Evolutionary conservation across 2,888 invertebrate species (phyloP), one percentile per base, ranked within the genome.

Genomic region (Calephelis perditalis): DNA sequence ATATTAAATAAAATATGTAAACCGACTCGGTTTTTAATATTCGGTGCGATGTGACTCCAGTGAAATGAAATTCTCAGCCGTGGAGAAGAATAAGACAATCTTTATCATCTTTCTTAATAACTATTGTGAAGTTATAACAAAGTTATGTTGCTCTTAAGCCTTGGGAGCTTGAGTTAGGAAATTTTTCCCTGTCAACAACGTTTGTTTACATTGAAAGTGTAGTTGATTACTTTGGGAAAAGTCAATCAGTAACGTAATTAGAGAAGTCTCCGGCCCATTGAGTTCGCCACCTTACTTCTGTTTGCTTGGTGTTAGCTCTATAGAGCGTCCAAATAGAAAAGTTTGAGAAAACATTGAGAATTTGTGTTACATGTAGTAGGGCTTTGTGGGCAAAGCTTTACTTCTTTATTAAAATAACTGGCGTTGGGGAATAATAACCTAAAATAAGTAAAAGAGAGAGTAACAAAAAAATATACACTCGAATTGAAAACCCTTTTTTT

Each of bases 191-290:
- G 78, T 81, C 80, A 84, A 84, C 80, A 87, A 79, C 79, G 78
- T 74, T 82, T 89, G 86, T 88, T 87, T 88, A 82, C 82, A 80
- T 73, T 79, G 86, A 81, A 85, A 87, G 82, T 79, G 77, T 82
- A 84, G 82, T 83, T 82, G 88, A 88, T 86, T 86, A 79, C 83
- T 85, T 84, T 76, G 72, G 74, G 71, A 67, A 71, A 73, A 73
- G 77, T 59, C 55, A 76, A 78, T 80, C 80, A 78, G 83, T 86
- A 84, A 88, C 81, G 76, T 86, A 86, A 88, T 89, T 87, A 86
- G 64, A 57, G 26, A 36, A 58, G 15, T 15, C 49, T 12, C 49
- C 26, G 9, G 49, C 49, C 15, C 15, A n/a, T 15, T 15, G 49
- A 49, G 46, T 15, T 49, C 15, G 49, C 15, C 49, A 49, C 49